A percentile compares a stretch with the other conserved stretches of the same genome.
Conservation (phyloP, 92 coral and sea anemone genomes). For the Parazoanthus atlanticus region DNA sequence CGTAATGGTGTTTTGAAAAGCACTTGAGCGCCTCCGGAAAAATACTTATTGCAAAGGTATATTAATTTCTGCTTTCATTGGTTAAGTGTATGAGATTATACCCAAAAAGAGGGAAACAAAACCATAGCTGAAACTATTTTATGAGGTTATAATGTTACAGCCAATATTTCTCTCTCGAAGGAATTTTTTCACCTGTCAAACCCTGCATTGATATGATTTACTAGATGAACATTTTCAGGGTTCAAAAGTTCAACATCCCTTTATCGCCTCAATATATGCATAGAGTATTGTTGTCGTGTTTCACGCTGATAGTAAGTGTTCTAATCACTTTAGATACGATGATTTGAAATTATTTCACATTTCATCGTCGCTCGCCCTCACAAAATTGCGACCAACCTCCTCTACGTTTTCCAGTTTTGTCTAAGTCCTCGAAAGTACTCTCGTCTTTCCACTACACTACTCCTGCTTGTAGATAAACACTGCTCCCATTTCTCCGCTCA, state of each 20-base stretch:
- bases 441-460: neutral
- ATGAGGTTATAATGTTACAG: neutral
- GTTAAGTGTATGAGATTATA: neutral
- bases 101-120: neutral
- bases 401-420: neutral
- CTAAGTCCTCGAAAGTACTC: neutral
- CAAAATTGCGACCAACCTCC: neutral
- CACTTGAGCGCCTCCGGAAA: neutral
- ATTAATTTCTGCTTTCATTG: neutral
- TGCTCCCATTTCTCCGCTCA: conserved; percentile 45
- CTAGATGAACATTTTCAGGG: neutral
- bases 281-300: neutral
- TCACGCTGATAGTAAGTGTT: neutral
- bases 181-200: neutral
- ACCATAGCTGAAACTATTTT: neutral
- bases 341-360: neutral
- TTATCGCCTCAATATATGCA: neutral
- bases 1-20: neutral
- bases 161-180: neutral
- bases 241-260: neutral
- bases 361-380: neutral
- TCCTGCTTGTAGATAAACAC: conserved; percentile 44
- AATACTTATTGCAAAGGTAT: neutral
- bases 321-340: neutral
- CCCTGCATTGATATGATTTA: neutral